Conservation (phyloP, 2,113 vertebrate species). For the Crotalus horridus region DNA sequence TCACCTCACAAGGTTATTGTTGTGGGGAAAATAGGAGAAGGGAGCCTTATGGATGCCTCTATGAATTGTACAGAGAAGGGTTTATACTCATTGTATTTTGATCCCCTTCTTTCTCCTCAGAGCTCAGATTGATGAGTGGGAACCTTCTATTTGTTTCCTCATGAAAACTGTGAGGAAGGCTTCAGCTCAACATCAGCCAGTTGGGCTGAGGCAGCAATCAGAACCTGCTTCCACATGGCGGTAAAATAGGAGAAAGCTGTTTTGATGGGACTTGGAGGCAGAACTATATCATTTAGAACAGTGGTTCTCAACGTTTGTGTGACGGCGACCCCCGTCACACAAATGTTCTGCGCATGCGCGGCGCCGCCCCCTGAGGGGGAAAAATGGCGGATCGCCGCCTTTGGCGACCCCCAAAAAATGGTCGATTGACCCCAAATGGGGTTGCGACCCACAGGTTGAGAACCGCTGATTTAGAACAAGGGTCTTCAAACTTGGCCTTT, state of each 20-base stretch:
- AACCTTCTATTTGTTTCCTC: not conserved
- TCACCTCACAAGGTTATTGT: not conserved
- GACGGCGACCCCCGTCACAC: no score
- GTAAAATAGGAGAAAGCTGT: not conserved
- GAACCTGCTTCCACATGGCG: not conserved
- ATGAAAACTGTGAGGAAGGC: not conserved
- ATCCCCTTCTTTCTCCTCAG: not conserved
- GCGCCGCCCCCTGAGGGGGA: no score
- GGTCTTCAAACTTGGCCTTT: no score
- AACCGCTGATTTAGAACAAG: no score
- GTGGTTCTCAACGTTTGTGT: no score
- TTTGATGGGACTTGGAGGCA: not conserved
- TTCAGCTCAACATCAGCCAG: not conserved
- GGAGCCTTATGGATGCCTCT: not conserved
- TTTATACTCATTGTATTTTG: not conserved
- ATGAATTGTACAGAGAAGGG: not conserved
- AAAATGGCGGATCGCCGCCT: no score
- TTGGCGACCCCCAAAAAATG: no score
- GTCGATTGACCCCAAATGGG: no score
- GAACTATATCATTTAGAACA: not conserved
- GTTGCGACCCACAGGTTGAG: no score
- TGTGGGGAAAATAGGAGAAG: not conserved
- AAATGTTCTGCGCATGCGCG: no score
- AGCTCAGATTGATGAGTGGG: not conserved
- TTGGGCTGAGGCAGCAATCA: no score